Evolutionary conservation across 2,797 vertebrate genomes (phyloP), one percentile per base, ranked within the genome.

Genomic region (Enteromius treurensis): DNA sequence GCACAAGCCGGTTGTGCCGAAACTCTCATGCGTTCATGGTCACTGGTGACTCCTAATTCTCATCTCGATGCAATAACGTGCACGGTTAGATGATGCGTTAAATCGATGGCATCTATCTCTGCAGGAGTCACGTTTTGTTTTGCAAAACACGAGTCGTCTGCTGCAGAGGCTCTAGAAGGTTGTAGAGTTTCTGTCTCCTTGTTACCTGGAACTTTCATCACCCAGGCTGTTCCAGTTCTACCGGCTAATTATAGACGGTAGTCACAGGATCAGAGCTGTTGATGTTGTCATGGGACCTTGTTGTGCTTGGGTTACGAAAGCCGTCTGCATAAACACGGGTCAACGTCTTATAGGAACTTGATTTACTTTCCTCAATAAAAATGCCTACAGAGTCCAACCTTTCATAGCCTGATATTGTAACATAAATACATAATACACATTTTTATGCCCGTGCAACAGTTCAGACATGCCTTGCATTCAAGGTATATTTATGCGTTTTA

Each of bases 181-280:
- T 51, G 45, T 37, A 51, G 80, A 75, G 85, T 84, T 81, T 81
- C 64, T 76, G 77, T 79, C 58, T 62, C 58, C 51, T 58, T 34
- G 68, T 88, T 90, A 91, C 87, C 89, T 88, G 86, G 86, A 89
- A 88, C 86, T 89, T 89, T 87, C 89, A 73, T 89, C 80, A 84
- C 32, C 78, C 64, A 55, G 6, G 62, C 67, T 79, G 79, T 86
- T 90, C 85, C 80, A 68, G 79, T 87, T 87, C 84, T 64, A 49
- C 86, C 19, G 70, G 37, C 88, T 89, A 88, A 86, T 89, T 88
- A 85, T 90, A 89, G 89, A 26, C 37, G 76, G 32, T 65, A 85
- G 87, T 85, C 83, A 86, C 49, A 87, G 84, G 88, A 85, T 86
- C 87, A 85, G 87, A 67, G 82, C 68, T 86, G 86, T 89, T 88